Conservation (phyloP, 2,888 invertebrate species). For the Hirudinaria manillensis region DNA sequence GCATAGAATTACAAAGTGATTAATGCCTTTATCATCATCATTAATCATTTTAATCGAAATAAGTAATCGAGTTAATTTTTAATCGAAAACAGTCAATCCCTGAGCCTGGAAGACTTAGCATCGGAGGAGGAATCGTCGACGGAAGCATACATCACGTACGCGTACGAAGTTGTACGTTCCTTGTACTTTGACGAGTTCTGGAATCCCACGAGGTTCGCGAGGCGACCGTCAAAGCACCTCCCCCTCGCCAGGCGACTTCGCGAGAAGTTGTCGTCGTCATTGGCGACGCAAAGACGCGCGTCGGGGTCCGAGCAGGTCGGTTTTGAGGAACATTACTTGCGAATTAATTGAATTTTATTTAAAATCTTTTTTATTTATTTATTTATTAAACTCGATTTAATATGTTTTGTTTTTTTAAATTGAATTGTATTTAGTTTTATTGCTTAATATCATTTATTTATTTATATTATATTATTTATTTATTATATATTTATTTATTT, state of each 20-base stretch:
- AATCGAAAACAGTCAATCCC: neutral
- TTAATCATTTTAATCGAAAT: no score
- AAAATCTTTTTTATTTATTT: no score
- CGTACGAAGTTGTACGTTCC: neutral
- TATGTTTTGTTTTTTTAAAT: no score
- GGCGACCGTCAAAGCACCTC: neutral
- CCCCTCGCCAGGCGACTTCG: neutral
- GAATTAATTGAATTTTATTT: no score
- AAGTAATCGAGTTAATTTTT: no score
- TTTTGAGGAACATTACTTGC: no score
- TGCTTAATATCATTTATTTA: no score
- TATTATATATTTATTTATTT: no score
- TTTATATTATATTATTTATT: no score
- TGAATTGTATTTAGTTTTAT: no score
- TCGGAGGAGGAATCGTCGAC: neutral
- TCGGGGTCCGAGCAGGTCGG: neutral
- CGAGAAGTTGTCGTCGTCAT: slow-evolving; percentile 9
- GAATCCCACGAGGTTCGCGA: neutral
- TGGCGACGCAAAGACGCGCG: no score
- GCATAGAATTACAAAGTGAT: neutral
- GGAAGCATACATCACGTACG: neutral
- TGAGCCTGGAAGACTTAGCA: neutral
- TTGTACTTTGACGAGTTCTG: neutral
- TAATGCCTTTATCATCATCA: neutral
- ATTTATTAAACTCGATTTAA: no score